Base-by-base conservation (phyloP, 2,797 vertebrate species). In the Pygocentrus nattereri region DNA sequence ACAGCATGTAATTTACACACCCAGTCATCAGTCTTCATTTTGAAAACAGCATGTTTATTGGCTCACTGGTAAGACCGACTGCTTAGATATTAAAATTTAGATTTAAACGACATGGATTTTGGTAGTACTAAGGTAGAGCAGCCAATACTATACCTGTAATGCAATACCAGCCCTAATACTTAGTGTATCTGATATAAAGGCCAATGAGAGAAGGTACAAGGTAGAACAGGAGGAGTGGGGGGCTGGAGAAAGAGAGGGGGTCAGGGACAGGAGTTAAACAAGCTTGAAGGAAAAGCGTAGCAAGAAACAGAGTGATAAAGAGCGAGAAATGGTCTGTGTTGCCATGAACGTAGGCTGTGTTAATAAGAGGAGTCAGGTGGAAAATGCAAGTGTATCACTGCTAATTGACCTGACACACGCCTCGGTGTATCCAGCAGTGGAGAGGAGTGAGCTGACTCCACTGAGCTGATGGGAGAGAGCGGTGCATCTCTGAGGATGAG, bases 331-430 rank as follows among this genome's bases (percentile, higher is more conserved):
- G 56, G 18, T 73, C 73, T 61, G 25, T 27, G n/a, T 82, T 77
- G 62, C 56, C 50, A 18, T 76, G 10, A 84, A 86, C 78, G 81
- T 84, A 89, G 68, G 71, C 52, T 4, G 59, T 75, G 69, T 76
- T 90, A 92, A 93, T 90, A 85, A 88, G 87, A 78, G 82, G 89
- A 90, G 91, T 92, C 90, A 89, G 90, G 90, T 89, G 88, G 88
- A 91, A 91, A 91, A 92, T 91, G 86, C 86, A 89, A 91, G 89
- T 87, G 80, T 85, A 87, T 85, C 90, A 79, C 76, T 86, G 87
- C 89, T 93, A 93, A 94, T 92, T 91, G 92, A 92, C 92, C 92
- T 92, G 93, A 93, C 92, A 92, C 84, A 90, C 88, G 89, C 87
- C 89, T 92, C 85, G 72, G 77, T 79, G 88, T 81, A 89, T 74